Conservation (phyloP, 2,888 invertebrate species). For the Sericinus montela region DNA sequence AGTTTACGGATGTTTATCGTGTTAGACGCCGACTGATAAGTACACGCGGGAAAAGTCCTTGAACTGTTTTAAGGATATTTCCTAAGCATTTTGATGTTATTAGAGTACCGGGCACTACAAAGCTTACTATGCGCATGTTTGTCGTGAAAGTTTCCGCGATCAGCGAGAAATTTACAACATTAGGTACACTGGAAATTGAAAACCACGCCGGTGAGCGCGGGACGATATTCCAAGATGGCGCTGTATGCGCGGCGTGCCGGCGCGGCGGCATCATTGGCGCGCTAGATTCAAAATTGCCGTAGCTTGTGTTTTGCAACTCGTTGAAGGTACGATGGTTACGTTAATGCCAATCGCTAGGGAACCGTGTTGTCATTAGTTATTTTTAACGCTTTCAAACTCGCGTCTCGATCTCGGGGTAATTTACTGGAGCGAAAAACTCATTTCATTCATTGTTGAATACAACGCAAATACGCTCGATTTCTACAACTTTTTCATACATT, state of each 20-base stretch:
- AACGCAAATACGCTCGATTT: slow-evolving; percentile 46
- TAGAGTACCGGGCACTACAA: too few relatives aligned
- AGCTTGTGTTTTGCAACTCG: slow-evolving; percentile 67
- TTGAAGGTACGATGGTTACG: slow-evolving; percentile 50
- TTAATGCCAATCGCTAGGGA: slow-evolving; percentile 61
- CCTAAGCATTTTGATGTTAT: background rate
- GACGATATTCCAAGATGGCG: slow-evolving; percentile 69
- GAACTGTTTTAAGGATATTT: background rate
- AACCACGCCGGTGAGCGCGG: slow-evolving; percentile 61
- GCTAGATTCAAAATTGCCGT: slow-evolving; percentile 61
- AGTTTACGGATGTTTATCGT: slow-evolving; percentile 42
- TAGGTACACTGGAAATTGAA: slow-evolving; percentile 34
- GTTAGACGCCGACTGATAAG: slow-evolving; percentile 43
- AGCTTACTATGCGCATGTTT: too few relatives aligned
- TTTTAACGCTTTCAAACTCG: slow-evolving; percentile 60
- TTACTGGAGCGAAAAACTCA: slow-evolving; percentile 51
- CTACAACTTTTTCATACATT: slow-evolving; percentile 68
- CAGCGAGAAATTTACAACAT: slow-evolving; percentile 11
- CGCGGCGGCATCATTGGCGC: slow-evolving; percentile 59
- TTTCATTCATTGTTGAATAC: slow-evolving; percentile 37
- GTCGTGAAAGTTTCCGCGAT: background rate
- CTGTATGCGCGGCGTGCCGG: slow-evolving; percentile 73
- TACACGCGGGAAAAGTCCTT: slow-evolving; percentile 64
- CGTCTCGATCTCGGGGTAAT: slow-evolving; percentile 26
- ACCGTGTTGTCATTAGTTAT: slow-evolving; percentile 74